Conservation (phyloP, 2,888 invertebrate species). For the Cactoblastis cactorum region DNA sequence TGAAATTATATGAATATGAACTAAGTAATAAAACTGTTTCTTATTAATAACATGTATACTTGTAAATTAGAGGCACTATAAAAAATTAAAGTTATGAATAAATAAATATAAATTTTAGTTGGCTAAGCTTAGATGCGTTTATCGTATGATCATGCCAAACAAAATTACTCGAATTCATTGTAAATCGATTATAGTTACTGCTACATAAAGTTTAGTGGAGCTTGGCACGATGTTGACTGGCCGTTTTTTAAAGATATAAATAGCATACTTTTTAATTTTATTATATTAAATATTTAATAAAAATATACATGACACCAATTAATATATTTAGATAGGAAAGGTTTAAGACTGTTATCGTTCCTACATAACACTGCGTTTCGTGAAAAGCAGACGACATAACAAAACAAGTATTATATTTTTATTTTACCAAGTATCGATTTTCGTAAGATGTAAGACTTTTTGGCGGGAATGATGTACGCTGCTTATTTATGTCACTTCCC, state of each 20-base stretch:
- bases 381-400: neutral
- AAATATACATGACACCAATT: neutral
- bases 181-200: no score
- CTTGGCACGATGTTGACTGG: no score
- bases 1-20: neutral
- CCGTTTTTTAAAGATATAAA: neutral
- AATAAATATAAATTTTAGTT: neutral
- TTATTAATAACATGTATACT: no score
- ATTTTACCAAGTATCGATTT: no score
- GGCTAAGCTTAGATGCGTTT: neutral
- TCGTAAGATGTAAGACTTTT: no score
- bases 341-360: neutral
- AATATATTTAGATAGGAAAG: constrained; percentile 1
- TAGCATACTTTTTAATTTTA: neutral
- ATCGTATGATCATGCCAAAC: no score
- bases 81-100: no score
- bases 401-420: neutral
- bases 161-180: no score
- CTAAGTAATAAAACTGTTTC: neutral
- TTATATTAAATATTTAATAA: neutral
- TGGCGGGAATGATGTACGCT: no score
- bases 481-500: no score
- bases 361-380: neutral
- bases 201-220: no score
- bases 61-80: no score